These are phyloP conservation scores for Pseudonaja textilis DNA, from an alignment of 2,113 vertebrate genomes.

Conservation along the genomic window DNA sequence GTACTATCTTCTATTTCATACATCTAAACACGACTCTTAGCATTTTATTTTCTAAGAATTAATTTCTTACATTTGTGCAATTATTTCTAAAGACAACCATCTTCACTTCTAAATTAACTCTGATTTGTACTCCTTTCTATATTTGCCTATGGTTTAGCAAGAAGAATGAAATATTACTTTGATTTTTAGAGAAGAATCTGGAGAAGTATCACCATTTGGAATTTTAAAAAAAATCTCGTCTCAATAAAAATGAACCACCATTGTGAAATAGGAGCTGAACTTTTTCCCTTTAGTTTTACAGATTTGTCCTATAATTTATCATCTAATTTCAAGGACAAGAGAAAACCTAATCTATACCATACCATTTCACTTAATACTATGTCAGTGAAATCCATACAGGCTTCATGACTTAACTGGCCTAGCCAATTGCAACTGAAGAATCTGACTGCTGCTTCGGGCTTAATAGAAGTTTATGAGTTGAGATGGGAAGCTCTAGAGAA, in stretches of 20 bases:
- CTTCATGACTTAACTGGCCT: neutral
- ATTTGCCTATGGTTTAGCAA: neutral
- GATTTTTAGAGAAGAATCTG: conserved; percentile 6
- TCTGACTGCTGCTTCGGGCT: neutral
- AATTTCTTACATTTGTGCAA: neutral
- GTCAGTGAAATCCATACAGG: neutral
- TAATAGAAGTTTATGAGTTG: neutral
- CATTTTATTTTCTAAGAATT: conserved; percentile 3
- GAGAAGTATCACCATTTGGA: neutral
- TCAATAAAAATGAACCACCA: neutral
- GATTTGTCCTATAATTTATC: neutral
- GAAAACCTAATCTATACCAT: neutral
- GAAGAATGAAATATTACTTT: neutral
- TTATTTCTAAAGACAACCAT: neutral
- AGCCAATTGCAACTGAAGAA: neutral
- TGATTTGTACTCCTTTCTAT: neutral
- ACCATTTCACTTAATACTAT: neutral
- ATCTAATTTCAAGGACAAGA: neutral
- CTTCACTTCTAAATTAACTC: neutral
- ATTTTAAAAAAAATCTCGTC: neutral
- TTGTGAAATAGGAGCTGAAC: neutral
- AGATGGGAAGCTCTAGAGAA: neutral
- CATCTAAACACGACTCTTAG: neutral
- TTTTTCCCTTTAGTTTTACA: neutral
- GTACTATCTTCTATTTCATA: neutral